Conservation (phyloP, 1,140 invertebrate species). For the Daktulosphaira vitifoliae region DNA sequence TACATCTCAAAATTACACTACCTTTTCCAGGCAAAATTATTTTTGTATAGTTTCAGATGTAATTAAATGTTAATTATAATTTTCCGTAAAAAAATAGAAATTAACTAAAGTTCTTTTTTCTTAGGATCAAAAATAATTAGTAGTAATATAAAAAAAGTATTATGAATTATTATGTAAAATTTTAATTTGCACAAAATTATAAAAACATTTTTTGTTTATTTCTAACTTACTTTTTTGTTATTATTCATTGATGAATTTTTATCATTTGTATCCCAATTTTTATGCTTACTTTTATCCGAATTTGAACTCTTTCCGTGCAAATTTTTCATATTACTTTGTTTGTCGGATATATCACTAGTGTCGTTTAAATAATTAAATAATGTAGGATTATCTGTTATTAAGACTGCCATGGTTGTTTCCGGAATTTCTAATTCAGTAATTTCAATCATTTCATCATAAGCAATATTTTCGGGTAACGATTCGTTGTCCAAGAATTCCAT, state of each 20-base stretch:
- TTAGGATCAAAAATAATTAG: too few relatives aligned
- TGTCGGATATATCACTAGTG: too few relatives aligned
- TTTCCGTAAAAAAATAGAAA: too few relatives aligned
- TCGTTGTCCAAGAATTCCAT: constrained; percentile 15
- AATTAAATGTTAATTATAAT: too few relatives aligned
- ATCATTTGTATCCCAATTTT: not conserved
- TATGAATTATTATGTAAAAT: too few relatives aligned
- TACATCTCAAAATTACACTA: too few relatives aligned
- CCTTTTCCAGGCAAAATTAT: too few relatives aligned
- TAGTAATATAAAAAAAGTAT: too few relatives aligned
- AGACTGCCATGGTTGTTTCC: not conserved
- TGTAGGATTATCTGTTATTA: not conserved
- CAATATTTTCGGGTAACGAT: not conserved
- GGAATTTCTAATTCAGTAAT: not conserved
- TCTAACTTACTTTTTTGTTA: constrained; percentile 15
- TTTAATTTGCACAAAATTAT: too few relatives aligned
- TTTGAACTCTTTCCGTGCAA: not conserved
- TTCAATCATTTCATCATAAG: constrained; percentile 2
- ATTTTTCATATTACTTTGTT: not conserved
- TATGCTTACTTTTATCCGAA: constrained; percentile 8
- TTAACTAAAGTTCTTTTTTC: too few relatives aligned
- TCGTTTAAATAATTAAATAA: not conserved
- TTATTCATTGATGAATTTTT: not conserved
- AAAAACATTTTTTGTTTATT: too few relatives aligned
- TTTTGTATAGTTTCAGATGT: too few relatives aligned